Base-by-base conservation (phyloP, 1,140 invertebrate species). In the Aethina tumida region DNA sequence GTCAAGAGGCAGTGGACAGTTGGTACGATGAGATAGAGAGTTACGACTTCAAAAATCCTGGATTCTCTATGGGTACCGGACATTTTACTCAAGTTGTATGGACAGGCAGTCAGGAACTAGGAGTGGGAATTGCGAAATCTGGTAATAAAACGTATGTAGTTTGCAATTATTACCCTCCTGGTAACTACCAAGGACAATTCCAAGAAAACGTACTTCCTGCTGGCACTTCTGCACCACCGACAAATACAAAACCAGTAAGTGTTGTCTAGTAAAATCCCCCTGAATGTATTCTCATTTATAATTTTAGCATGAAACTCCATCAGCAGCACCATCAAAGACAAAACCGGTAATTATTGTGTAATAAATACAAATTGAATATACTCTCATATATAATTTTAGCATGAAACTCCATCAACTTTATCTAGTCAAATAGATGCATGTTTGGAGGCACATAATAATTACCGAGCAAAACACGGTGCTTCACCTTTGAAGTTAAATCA, bases 61-160 rank as follows among this genome's bases (percentile, higher is more conserved):
- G 49, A 73, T 39, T 65, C 15, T 73, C 73, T 38, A 57, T 77
- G 8, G 75, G 73, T 42, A 74, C 57, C 69, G 77, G 79, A 41
- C 78, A 81, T 41, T 82, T 81, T 39, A 77, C 77, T 1, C 78
- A 82, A 65, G 70, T 82, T 2, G 63, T 87, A 3, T 89, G 85
- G 85, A 80, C 75, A 52, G 68, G 60, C 7, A 77, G 71, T 1
- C 70, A 60, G 42, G 75, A 84, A 55, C 60, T 88, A 39, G 85
- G 84, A 1, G 73, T 87, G 5, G 84, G 76, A 3, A 69, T 70
- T 47, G 79, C 81, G n/a, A 75, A 74, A 49, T n/a, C n/a, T n/a
- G 75, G 65, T 34, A 63, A 64, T n/a, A 49, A 50, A 24, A 35
- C 74, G 63, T 57, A 74, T 24, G 73, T 87, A 1, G 83, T 87